These are phyloP conservation scores for Octodon degus DNA, from an alignment of 2,113 vertebrate genomes.

Conservation along the genomic window DNA sequence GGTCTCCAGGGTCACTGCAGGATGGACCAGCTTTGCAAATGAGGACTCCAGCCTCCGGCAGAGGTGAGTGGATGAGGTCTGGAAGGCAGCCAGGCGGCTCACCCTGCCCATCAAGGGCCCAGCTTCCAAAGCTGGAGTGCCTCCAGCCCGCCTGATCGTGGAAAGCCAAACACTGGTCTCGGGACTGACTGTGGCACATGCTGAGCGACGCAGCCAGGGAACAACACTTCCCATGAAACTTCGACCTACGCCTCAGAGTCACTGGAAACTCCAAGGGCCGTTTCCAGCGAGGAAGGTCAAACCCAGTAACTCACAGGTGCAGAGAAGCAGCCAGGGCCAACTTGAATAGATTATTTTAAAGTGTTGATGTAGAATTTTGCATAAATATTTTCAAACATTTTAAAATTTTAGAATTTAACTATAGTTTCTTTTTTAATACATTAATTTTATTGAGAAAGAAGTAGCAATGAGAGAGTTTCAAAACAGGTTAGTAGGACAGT, in stretches of 20 bases:
- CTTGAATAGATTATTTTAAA: background rate
- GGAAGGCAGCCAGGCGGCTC: too few relatives aligned
- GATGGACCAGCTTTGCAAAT: too few relatives aligned
- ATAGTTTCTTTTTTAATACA: background rate
- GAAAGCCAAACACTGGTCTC: background rate
- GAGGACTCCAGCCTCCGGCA: background rate
- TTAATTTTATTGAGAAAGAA: too few relatives aligned
- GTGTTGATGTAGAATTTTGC: background rate
- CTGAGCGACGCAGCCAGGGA: background rate
- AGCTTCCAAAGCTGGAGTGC: accelerated
- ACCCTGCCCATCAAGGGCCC: too few relatives aligned
- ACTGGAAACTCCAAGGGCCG: background rate
- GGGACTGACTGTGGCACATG: background rate
- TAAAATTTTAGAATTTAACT: background rate
- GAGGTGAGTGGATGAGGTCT: too few relatives aligned
- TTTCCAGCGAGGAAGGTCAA: background rate
- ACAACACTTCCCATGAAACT: background rate
- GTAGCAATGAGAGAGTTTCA: too few relatives aligned
- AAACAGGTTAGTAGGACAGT: too few relatives aligned
- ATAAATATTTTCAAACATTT: background rate
- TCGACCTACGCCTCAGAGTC: background rate
- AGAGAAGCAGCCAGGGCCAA: too few relatives aligned
- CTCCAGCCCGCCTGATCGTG: background rate
- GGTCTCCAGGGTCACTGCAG: background rate
- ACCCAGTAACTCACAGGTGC: background rate